Percentiles rank a stretch among this genome's conserved stretches.
Evolutionary conservation across 1,140 invertebrate genomes (phyloP).

Genomic region (Diplogasteroides magnus): DNA sequence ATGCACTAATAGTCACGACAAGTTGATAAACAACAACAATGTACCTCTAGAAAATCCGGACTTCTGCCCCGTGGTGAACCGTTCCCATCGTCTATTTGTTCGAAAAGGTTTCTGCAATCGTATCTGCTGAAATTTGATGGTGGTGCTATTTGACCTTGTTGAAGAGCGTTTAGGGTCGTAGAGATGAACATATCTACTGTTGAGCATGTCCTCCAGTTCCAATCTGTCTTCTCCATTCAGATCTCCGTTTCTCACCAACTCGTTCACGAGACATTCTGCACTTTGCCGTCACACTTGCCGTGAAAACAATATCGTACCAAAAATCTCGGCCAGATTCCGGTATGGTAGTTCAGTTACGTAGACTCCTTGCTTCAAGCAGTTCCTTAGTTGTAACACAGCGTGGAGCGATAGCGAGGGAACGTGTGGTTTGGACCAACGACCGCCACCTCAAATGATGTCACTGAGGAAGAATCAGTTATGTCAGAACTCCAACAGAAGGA

Average conservation of each 20-base stretch:
- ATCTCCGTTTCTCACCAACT: slow-evolving; percentile 75
- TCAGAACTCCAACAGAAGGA: not conserved
- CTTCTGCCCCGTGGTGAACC: too few species aligned
- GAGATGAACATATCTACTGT: slow-evolving; percentile 87
- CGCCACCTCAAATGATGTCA: slow-evolving; percentile 69
- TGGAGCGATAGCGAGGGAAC: slow-evolving; percentile 84
- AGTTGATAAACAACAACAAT: too few species aligned
- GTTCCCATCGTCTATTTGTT: too few species aligned
- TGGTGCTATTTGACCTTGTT: slow-evolving; percentile 16
- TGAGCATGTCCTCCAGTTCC: slow-evolving; percentile 75
- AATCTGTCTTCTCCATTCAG: slow-evolving; percentile 72
- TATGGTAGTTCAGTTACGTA: slow-evolving; percentile 82
- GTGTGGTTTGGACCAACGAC: slow-evolving; percentile 88
- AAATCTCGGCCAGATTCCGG: slow-evolving; percentile 57
- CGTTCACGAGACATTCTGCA: slow-evolving; percentile 86
- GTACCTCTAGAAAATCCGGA: too few species aligned
- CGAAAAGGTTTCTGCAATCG: slow-evolving; percentile 47
- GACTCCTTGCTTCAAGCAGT: slow-evolving; percentile 75
- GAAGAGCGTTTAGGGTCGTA: slow-evolving; percentile 72
- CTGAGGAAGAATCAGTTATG: too few species aligned
- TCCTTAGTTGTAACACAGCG: slow-evolving; percentile 77
- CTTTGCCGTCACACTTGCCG: too few species aligned
- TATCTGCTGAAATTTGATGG: slow-evolving; percentile 46
- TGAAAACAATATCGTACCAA: slow-evolving; percentile 7
- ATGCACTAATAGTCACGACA: too few species aligned